Evolutionary conservation across 2,888 invertebrate species (phyloP), one percentile per base, ranked within the genome.

Genomic region (Coelinius sp.): DNA sequence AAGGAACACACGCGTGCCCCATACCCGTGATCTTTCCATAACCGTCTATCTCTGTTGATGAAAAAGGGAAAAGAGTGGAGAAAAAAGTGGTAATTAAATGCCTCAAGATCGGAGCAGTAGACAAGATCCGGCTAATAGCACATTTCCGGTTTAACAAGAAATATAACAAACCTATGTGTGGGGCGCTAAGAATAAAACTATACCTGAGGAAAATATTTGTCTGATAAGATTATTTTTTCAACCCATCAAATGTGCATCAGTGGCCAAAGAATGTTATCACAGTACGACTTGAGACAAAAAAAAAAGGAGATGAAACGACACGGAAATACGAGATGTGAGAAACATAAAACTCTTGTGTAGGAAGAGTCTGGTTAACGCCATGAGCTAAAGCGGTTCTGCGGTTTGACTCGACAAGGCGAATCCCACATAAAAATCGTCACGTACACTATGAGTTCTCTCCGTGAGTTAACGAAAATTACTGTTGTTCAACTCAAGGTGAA

Each of bases 81-180:
- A 75, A 74, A 74, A 78, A 25, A 56, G 53, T 72, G 74, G 75
- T 77, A 78, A 78, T 79, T 79, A 78, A 79, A 76, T 73, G 74
- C 73, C 68, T 71, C 56, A 62, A 75, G 78, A 79, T 79, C 63
- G 73, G 62, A 68, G 69, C 63, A 71, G 17, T 59, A 75, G 76
- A 79, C 73, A 76, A 77, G 77, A 73, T 74, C 69, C 68, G 69
- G 38, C 38, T 78, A 76, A 78, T 78, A 71, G 76, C 76, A 65
- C 31, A 74, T 74, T 78, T 79, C 78, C 78, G 74, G 73, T 70
- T 65, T 66, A 31, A 59, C 31, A 66, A 63, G 41, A 63, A 63
- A 63, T 20, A 41, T 20, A 31, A 20, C 35, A 38, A 20, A 5
- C 17, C 35, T 46, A 14, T 2, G 24, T 27, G 24, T 10, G 63